phyloP scores from a whole-genome alignment of 2,888 invertebrate species.

The Unio delphinus region DNA sequence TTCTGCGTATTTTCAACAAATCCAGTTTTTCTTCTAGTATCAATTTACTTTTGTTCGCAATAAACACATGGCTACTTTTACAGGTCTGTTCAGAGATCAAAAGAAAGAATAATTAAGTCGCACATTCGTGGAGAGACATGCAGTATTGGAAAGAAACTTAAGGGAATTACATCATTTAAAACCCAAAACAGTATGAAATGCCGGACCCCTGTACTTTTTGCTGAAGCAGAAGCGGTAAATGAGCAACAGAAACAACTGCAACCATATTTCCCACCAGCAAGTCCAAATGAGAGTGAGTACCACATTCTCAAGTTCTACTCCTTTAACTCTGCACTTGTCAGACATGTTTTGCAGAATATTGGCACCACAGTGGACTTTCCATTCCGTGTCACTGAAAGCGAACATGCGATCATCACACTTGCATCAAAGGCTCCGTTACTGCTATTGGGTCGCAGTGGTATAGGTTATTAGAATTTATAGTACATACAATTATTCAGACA shows the following conservation, averaged over 20 bases:
- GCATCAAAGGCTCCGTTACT: constrained; percentile 49
- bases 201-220: constrained; percentile 48
- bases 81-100: constrained; percentile 15
- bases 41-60: too few relatives aligned
- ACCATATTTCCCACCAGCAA: constrained; percentile 55
- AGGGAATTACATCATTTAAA: constrained; percentile 37
- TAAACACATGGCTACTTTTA: background rate
- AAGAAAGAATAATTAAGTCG: constrained; percentile 50
- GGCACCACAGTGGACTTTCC: constrained; percentile 60
- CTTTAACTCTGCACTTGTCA: constrained; percentile 55
- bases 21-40: too few relatives aligned
- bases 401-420: constrained; percentile 61
- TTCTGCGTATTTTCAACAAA: too few relatives aligned
- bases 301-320: constrained; percentile 66
- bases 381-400: constrained; percentile 63
- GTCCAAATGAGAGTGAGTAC: constrained; percentile 56
- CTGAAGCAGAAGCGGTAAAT: constrained; percentile 35
- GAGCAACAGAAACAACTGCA: constrained; percentile 15
- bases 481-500: too few relatives aligned
- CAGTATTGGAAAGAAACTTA: constrained; percentile 51
- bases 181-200: constrained; percentile 8
- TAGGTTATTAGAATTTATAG: constrained; percentile 18
- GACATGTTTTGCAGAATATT: constrained; percentile 49
- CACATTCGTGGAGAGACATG: constrained; percentile 54
- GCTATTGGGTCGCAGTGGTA: constrained; percentile 64